Evolutionary conservation across 2,888 invertebrate genomes (phyloP), one percentile per base, ranked within the genome.

Genomic region (Diploptera punctata): DNA sequence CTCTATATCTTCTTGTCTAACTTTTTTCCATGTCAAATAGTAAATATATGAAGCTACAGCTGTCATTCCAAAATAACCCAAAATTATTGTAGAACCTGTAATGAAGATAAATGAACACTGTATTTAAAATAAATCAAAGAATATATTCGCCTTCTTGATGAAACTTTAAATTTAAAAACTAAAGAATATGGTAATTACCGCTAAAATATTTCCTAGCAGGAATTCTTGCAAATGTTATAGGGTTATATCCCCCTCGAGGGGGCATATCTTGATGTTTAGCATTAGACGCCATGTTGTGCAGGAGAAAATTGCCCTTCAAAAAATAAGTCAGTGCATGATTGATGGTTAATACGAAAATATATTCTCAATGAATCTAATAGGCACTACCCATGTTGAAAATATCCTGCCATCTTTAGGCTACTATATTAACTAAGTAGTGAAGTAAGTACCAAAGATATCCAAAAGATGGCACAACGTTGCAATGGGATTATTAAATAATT

Each of bases 211-310:
- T 83, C 83, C 87, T 92, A n/a, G 93, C 89, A 38, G 93, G 92
- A 60, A 92, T 82, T 79, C 95, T 87, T 77, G 88, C 86, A 80
- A 84, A 93, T 61, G 87, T 87, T 76, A 97, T 92, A 21, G 92
- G 88, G 76, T 88, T 87, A 82, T 97, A 98, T 77, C 98, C 98
- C 80, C 97, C 97, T 70, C 88, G 84, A 75, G 98, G 98, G 80
- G 98, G 98, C 88, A 98, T 87, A 85, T 98, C 98, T 84, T 98
- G 98, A 16, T 49, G 49, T 33, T 52, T 61, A 33, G 68, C 43
- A 38, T 54, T 18, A 18, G 31, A 29, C 33, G 57, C 57, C 57
- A 57, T 57, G n/a, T n/a, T n/a, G n/a, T n/a, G n/a, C n/a, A n/a
- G n/a, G n/a, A n/a, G n/a, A n/a, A n/a, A n/a, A n/a, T n/a, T n/a